Base-by-base conservation (phyloP, 2,888 invertebrate species). In the Sminthurinus aureus region DNA sequence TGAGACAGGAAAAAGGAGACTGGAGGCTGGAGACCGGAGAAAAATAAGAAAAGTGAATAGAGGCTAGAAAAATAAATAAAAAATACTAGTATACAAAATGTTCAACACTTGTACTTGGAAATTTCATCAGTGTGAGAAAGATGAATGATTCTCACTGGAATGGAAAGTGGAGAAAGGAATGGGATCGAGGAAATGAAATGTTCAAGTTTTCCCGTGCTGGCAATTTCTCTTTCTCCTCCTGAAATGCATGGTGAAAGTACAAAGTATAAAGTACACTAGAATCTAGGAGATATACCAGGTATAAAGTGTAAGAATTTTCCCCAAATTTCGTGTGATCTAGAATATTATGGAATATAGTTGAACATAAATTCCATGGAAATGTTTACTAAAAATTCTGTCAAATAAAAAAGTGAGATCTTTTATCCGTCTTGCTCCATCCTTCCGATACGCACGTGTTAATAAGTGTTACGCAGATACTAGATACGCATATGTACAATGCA, bases 371-470 rank as follows among this genome's bases (percentile, higher is more conserved):
- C 22, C 67, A 20, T 11, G n/a, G 26, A 26, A 71, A 26, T 20
- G 24, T 71, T 71, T 71, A 24, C 71, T 24, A 71, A 71, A 71
- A 71, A 71, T 71, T 26, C 71, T 71, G 71, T 71, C 71, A 26
- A 26, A 71, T 22, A 71, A 38, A 38, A 38, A 38, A 38, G 38
- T 38, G 6, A 38, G 38, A 38, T 38, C 38, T 6, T 38, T 38
- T 38, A n/a, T 6, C 38, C 38, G 1, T 38, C 38, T 38, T 38
- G 1, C 38, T 38, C n/a, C n/a, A n/a, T n/a, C n/a, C n/a, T n/a
- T n/a, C n/a, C n/a, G n/a, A n/a, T n/a, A n/a, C n/a, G n/a, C n/a
- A n/a, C n/a, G n/a, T n/a, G n/a, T n/a, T n/a, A n/a, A n/a, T n/a
- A n/a, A n/a, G n/a, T n/a, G n/a, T n/a, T n/a, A n/a, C n/a, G n/a